These are phyloP conservation scores for Megastigmus dorsalis DNA, from an alignment of 2,888 invertebrate genomes.

Conservation along the genomic window DNA sequence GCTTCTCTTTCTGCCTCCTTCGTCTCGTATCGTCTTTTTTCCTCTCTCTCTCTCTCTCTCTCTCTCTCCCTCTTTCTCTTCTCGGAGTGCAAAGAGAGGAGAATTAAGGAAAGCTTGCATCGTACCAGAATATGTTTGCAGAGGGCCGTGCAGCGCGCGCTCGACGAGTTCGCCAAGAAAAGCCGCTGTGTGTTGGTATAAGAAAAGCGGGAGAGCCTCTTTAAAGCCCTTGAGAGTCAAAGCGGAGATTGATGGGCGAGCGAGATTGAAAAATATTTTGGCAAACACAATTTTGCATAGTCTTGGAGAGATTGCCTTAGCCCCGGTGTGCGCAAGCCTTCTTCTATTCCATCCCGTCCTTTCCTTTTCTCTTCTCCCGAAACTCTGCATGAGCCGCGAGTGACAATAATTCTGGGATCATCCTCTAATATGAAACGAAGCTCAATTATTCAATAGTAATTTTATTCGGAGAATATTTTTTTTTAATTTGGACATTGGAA, in stretches of 20 bases:
- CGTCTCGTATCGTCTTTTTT: neutral
- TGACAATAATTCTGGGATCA: no score
- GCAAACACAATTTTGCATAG: conserved; percentile 48
- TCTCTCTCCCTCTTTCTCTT: neutral
- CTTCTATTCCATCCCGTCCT: no score
- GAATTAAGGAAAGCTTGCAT: conserved; percentile 38
- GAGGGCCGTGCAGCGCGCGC: neutral
- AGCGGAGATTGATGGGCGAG: conserved; percentile 41
- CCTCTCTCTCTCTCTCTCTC: neutral
- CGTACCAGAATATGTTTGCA: conserved; percentile 41
- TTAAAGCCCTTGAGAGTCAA: conserved; percentile 16
- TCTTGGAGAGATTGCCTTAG: conserved; percentile 1
- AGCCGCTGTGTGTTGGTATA: no score
- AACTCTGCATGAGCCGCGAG: no score
- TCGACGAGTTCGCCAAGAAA: no score
- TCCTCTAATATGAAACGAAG: no score
- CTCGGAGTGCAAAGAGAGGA: conserved; percentile 43
- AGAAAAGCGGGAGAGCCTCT: no score
- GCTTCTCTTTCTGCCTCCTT: neutral
- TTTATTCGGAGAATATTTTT: no score
- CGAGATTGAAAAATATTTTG: conserved; percentile 52
- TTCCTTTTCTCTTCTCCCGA: no score
- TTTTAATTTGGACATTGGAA: no score
- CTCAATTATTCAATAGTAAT: no score
- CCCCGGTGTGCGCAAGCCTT: neutral